Evolutionary conservation across 1,140 invertebrate species (phyloP), one percentile per base, ranked within the genome.

Genomic region (Aphelinus certus): DNA sequence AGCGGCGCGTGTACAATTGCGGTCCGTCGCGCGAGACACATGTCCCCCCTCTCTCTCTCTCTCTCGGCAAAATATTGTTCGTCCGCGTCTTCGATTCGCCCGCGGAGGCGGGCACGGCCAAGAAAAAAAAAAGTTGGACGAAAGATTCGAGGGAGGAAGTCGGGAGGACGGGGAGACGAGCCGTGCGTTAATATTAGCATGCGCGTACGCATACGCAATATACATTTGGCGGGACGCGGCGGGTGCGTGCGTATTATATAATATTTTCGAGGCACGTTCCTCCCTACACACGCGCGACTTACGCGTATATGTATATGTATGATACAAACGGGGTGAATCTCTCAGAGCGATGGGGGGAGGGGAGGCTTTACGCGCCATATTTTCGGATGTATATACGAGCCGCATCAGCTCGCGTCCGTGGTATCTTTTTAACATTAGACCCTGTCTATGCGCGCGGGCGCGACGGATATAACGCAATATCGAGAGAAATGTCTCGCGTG

Each of bases 351-450:
- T 10, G 42, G 58, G 58, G 58, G 6, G 42, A n/a, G 3, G 10
- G 3, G 7, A 43, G 6, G 57, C 56, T 47, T 9, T 47, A 47
- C 46, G 9, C 63, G 63, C 49, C n/a, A 47, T 48, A 55, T 56
- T 66, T 73, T 66, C 47, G 63, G 55, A 73, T 66, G 64, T 61
- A 73, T 67, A 67, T 61, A 62, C 47, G 66, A 67, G 26, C 26
- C 26, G 26, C 26, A 26, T 26, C 26, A 26, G 26, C 61, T 46
- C 47, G 48, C 55, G 55, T 55, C 49, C 72, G 65, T 68, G 72
- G 65, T 69, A 69, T 74, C 72, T 74, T 74, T 74, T 74, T 63
- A 63, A 74, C 72, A 74, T 74, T 74, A 74, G 72, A 51, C 9
- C 6, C 47, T 26, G 26, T 26, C 26, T 26, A 26, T 26, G 26